Evolutionary conservation across 2,888 invertebrate genomes (phyloP), one percentile per base, ranked within the genome.

Genomic region (Rhyacophila evoluta): DNA sequence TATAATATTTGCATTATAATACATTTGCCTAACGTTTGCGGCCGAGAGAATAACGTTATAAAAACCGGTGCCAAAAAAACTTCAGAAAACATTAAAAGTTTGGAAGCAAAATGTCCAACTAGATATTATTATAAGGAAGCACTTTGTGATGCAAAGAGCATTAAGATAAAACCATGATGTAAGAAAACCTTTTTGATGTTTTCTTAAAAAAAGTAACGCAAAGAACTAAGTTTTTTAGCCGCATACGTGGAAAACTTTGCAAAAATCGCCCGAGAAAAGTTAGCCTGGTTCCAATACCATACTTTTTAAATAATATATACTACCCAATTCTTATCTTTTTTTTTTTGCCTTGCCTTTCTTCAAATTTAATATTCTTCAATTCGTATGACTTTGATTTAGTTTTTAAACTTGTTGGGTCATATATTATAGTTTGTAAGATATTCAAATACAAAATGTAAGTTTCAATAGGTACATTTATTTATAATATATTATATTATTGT

Each of bases 201-300:
- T 55, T 55, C 55, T 55, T 55, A 55, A 55, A 55, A 55, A 55
- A 55, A 55, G 55, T 55, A 55, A 19, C 19, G 55, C 10, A 55
- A 15, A 12, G 15, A 19, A 19, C 19, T 55, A 55, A 55, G 15
- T 25, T 25, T 19, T 55, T 19, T 55, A 25, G 12, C 10, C 55
- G 10, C 25, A 55, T 55, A 55, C 15, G 55, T 55, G 10, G 25
- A 55, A 55, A 55, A 55, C 15, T 55, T 55, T 55, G 15, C 41
- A 15, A 19, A 25, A 55, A 25, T 10, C 15, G 55, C 19, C 55
- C 19, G 15, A 55, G 1, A 55, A n/a, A 19, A 55, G 55, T 25
- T 55, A 8, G 55, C 15, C 55, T 4, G 2, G 6, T 33, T 33
- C 29, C 29, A 33, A 33, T 33, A 33, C 6, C 6, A 33, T 33